Base-by-base conservation (phyloP, 2,113 vertebrate species). In the Microcebus ravelobensis region DNA sequence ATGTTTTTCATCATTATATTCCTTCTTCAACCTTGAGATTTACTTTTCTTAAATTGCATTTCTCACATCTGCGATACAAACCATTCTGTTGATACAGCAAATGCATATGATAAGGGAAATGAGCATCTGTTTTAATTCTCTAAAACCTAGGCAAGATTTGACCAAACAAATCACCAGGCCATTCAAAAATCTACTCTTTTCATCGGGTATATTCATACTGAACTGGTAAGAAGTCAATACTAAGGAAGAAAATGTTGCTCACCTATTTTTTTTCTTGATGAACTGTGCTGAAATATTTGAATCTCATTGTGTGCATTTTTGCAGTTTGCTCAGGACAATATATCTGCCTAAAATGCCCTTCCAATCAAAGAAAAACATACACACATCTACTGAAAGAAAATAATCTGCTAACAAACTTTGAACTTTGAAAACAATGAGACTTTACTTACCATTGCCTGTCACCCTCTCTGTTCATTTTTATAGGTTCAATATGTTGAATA, bases 1-100 rank as follows among this genome's bases (percentile, higher is more conserved):
- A 92, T 84, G 90, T 81, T 96, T 96, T 94, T 95, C 90, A 84
- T 94, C 90, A 88, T 92, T 96, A 95, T 96, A 96, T 94, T 96
- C 61, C 65, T 95, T 91, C 84, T 85, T 96, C 84, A 96, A 95
- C 91, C 88, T 98, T 95, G 94, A 96, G 76, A 87, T 94, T 92
- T 95, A 87, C 83, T 96, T 94, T 93, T 96, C 92, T 94, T 90
- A 84, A 94, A 94, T 48, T 96, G 34, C 80, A 76, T 83, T 94
- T 55, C 76, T 55, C 71, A 91, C 90, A 98, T 96, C 94, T 96
- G 97, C 85, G 73, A 96, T 90, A 94, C 8, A 71, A 90, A 84
- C 52, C 55, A 74, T 96, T 97, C 77, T 96, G 88, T 93, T 91
- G 93, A 82, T 52, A 93, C 85, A 95, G 94, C 85, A 96, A 86